Conservation (phyloP, 2,888 invertebrate species). For the Orchesellides sinensis region DNA sequence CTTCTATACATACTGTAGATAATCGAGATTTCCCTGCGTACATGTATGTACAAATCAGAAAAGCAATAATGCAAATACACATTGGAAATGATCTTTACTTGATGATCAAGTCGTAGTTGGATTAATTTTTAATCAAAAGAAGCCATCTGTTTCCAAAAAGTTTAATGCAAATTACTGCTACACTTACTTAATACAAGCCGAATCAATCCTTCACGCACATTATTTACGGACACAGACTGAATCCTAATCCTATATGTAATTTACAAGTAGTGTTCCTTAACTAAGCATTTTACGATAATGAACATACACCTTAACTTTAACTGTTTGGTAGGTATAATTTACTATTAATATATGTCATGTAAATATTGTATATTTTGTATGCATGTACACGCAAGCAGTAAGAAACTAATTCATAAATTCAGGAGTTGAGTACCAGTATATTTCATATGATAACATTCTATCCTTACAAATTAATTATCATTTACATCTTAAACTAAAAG, state of each 20-base stretch:
- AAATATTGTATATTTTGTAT: constrained; percentile 4
- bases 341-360: background rate
- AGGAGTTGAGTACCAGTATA: constrained; percentile 43
- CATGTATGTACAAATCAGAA: background rate
- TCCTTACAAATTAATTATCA: constrained; percentile 2
- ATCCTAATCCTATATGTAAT: constrained; percentile 7
- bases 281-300: constrained; percentile 34
- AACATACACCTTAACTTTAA: constrained; percentile 46
- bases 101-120: constrained; percentile 31
- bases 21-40: too few relatives aligned
- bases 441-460: constrained; percentile 15
- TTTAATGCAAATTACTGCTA: constrained; percentile 65
- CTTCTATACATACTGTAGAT: too few relatives aligned
- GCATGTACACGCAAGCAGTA: constrained; percentile 44
- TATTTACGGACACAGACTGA: constrained; percentile 12
- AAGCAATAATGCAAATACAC: background rate
- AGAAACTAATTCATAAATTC: constrained; percentile 61
- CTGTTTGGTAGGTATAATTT: constrained; percentile 1
- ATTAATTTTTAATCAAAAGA: constrained; percentile 64
- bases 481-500: constrained; percentile 46
- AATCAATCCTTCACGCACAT: constrained; percentile 42
- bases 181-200: constrained; percentile 58
- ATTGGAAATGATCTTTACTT: constrained; percentile 5
- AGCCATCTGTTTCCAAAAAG: constrained; percentile 60
- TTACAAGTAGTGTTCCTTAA: constrained; percentile 33